Conservation (phyloP, 2,113 vertebrate genomes). For the Procavia capensis region DNA sequence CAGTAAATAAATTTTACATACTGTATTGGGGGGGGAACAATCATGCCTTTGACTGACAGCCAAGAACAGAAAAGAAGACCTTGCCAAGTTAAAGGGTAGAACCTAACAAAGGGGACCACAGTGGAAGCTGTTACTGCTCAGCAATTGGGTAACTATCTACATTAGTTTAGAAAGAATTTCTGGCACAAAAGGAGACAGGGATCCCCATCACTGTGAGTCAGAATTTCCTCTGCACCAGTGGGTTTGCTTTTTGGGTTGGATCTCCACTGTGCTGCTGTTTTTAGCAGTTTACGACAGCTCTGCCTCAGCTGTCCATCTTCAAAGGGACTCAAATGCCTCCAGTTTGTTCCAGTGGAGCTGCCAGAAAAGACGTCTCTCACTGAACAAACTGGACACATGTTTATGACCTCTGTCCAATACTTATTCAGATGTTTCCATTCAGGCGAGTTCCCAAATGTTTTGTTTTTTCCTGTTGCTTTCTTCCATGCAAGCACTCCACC, state of each 20-base stretch:
- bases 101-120: not conserved
- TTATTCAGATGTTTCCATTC: conserved; percentile 58
- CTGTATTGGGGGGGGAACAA: no score
- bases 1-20: no score
- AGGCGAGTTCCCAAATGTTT: not conserved
- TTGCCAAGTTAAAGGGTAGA: conserved; percentile 36
- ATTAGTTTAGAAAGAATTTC: conserved; percentile 22
- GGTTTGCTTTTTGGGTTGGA: not conserved
- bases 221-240: no score
- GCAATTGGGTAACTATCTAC: not conserved
- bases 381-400: conserved; percentile 1
- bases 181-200: conserved; percentile 3
- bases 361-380: conserved; percentile 54
- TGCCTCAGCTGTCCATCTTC: conserved; percentile 50
- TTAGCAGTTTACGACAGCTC: conserved; percentile 48
- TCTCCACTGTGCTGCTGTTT: not conserved
- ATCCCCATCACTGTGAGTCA: not conserved
- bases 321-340: conserved; percentile 9
- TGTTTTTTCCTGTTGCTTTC: conserved; percentile 1
- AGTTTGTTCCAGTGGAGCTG: not conserved
- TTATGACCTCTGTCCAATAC: not conserved
- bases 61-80: not conserved
- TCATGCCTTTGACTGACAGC: not conserved
- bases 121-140: not conserved
- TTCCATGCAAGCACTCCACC: not conserved